Percentiles rank a stretch among this genome's conserved stretches.
These are phyloP conservation scores for Enteromius radiatus DNA, from an alignment of 2,797 vertebrate genomes.

Conservation along the genomic window DNA sequence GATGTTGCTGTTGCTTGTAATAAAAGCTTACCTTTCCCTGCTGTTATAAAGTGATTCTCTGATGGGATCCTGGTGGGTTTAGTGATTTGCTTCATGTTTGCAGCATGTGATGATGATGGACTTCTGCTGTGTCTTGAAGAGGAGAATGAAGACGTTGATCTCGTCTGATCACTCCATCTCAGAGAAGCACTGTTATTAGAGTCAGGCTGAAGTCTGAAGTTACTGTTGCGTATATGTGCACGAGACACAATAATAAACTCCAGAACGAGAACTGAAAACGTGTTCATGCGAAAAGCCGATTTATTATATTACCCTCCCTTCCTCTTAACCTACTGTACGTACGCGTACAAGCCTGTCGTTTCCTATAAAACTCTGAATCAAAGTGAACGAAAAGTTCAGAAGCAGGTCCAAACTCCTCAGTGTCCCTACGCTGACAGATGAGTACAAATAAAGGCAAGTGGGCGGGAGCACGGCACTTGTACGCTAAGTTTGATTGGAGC, in stretches of 20 bases:
- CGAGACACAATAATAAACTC: conserved; percentile 14
- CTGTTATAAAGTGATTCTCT: conserved; percentile 28
- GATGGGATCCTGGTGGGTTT: conserved; percentile 5
- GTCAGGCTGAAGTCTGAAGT: conserved; percentile 5
- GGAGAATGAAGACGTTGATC: background rate
- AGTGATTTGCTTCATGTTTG: conserved; percentile 24
- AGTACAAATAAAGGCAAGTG: background rate
- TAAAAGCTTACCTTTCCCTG: conserved; percentile 29
- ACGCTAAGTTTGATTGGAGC: background rate
- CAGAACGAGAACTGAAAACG: conserved; percentile 29
- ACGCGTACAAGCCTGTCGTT: background rate
- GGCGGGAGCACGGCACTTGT: background rate
- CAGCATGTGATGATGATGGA: background rate
- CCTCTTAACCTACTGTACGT: background rate
- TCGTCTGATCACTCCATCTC: conserved; percentile 12
- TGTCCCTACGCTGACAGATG: conserved; percentile 6
- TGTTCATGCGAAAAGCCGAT: conserved; percentile 19
- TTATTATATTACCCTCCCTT: conserved; percentile 7
- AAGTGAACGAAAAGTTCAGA: background rate
- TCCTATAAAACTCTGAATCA: background rate
- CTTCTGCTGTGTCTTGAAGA: background rate
- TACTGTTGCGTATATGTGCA: conserved; percentile 2
- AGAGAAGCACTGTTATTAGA: background rate
- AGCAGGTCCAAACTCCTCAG: conserved; percentile 1
- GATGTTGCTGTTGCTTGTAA: background rate